Base-by-base conservation (phyloP, 2,888 invertebrate species). In the Pristionchus exspectatus region DNA sequence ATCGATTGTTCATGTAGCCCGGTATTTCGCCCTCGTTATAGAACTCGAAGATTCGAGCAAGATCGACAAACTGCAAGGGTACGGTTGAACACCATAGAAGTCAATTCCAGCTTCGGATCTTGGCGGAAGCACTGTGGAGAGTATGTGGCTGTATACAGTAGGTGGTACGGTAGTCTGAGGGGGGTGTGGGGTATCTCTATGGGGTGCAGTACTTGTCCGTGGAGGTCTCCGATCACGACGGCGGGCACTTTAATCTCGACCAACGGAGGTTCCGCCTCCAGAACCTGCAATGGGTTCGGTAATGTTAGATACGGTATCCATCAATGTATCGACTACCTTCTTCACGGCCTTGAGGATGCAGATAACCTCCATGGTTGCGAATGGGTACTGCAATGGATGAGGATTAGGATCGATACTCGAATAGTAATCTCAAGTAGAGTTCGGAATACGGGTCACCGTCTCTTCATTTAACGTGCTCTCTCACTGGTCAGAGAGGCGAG, bases 221-320 rank as follows among this genome's bases (percentile, higher is more conserved):
- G 88, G 81, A 88, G 56, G 63, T 88, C 88, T 59, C 88, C 88
- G 7, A 88, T 50, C 12, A 88, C 74, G n/a, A 63, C 88, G 44
- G 54, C 63, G 16, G 88, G 88, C 38, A 88, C 44, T 14, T 77
- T 77, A 24, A 59, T 54, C 16, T 81, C 81, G 14, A 88, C 81
- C 24, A 88, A 21, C 1, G 88, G n/a, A 21, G 38, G 59, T 63
- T 77, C 81, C 12, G 16, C 56, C n/a, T 59, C 44, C 3, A 88
- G 9, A 4, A 66, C 66, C 66, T 66, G 21, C 33, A 38, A 33
- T 14, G 44, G 27, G 14, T 27, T 27, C 59, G 59, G 59, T 59
- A 59, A 59, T 16, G 59, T 4, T 18, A 59, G 59, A 16, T 59
- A 59, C 59, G 59, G 59, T 59, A 66, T 66, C 66, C 10, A 63